Evolutionary conservation across 2,797 vertebrate species (phyloP).

Genomic region (Ctenochaetus hawaiiensis): DNA sequence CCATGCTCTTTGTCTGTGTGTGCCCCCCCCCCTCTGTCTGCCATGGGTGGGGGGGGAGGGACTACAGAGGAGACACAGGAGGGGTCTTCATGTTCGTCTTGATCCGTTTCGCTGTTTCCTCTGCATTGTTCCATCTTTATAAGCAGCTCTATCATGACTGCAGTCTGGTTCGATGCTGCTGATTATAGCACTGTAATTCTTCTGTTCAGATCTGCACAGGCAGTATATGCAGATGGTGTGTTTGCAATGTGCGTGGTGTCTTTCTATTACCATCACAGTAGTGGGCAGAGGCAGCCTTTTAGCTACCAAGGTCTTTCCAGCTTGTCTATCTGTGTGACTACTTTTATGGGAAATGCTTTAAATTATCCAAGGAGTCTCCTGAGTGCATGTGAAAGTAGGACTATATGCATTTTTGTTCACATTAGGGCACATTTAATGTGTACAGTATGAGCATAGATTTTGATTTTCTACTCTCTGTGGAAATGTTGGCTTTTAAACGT

Average conservation of each 20-base stretch:
- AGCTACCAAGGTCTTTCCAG: slow-evolving; percentile 30
- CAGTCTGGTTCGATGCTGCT: slow-evolving; percentile 16
- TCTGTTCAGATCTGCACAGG: slow-evolving; percentile 19
- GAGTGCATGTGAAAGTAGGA: background rate
- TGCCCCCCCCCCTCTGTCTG: slow-evolving; percentile 24
- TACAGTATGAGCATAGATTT: background rate
- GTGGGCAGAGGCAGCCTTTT: slow-evolving; percentile 35
- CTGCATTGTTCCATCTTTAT: slow-evolving; percentile 27
- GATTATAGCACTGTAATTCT: slow-evolving; percentile 3
- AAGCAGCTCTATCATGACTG: slow-evolving; percentile 19
- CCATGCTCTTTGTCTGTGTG: slow-evolving; percentile 76
- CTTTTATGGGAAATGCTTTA: slow-evolving; percentile 6
- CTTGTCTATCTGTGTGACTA: slow-evolving; percentile 29
- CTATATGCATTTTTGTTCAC: background rate
- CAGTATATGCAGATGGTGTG: slow-evolving; percentile 27
- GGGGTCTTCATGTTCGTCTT: slow-evolving; percentile 34
- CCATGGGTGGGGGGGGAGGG: background rate
- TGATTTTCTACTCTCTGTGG: background rate
- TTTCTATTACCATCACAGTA: slow-evolving; percentile 35
- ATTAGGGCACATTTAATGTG: background rate
- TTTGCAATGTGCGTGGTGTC: slow-evolving; percentile 4
- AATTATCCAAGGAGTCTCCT: slow-evolving; percentile 1
- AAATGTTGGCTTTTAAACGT: slow-evolving; percentile 15
- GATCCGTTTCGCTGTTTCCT: slow-evolving; percentile 24
- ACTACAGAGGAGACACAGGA: slow-evolving; percentile 31